Evolutionary conservation across 2,888 invertebrate genomes (phyloP), one percentile per base, ranked within the genome.

Genomic region (Melieria crassipennis): DNA sequence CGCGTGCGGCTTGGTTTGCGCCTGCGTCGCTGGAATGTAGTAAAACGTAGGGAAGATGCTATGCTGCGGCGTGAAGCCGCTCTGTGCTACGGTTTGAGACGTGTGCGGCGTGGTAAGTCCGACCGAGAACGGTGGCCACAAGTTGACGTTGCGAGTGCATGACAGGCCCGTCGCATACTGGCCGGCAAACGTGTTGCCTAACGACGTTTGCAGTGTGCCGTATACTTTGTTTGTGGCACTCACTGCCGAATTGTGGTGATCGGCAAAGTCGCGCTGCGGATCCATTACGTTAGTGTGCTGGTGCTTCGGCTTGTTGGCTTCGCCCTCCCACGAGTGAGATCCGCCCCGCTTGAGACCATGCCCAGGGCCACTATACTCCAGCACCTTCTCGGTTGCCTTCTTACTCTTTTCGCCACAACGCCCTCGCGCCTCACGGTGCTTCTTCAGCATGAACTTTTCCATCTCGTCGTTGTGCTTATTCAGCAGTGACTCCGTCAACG

Each of bases 381-480:
- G 75, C 13, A 77, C 74, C 66, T 84, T 85, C 58, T 84, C 87
- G 0, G 81, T 79, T 1, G 77, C 75, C 65, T 86, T 87, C 6
- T 84, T 88, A 69, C 86, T 87, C 72, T 86, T 86, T 10, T 87
- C 87, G 4, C 89, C 86, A n/a, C 83, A 85, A 11, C 87, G 87
- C 0, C 87, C 88, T 9, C 93, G 88, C 4, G 88, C 87, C 74
- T 92, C 91, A 1, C 91, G 89, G 78, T 94, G 92, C 72, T 89
- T 89, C 80, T 93, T 92, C 1, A 92, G 87, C 88, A 95, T 89
- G 64, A 91, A 89, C 79, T 92, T 93, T 82, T 94, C 94, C 95
- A 95, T 95, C 72, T 93, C 91, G 75, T 91, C 89, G 78, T 94
- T 95, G 83, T 95, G 95, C 80, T 93, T 93, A 78, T 87, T 89